Evolutionary conservation across 92 coral and sea anemone genomes (phyloP), one percentile per base, ranked within the genome.

Genomic region (Umimayanthus kanabou): DNA sequence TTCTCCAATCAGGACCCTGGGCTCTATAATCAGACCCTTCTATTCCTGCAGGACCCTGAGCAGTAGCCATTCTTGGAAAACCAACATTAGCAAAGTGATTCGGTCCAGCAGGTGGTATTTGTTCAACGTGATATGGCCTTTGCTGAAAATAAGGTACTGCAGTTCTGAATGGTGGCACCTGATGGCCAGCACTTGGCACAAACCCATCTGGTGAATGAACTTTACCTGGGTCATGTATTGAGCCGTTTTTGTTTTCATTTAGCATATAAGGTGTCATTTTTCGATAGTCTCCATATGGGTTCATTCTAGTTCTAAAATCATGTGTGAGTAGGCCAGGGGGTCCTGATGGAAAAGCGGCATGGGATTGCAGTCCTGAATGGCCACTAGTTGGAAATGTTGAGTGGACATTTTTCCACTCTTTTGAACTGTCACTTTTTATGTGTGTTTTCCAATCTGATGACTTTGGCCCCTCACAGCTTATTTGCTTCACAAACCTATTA

Each of bases 221-320:
- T 22, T 26, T 83, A 13, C 28, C 11, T 25, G 75, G 77, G 42
- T 82, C 58, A 15, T 82, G 77, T 26, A 16, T 67, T 67, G 86
- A 82, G 0, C 2, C 11, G 8, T 73, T 14, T 7, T 3, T 29
- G 77, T 73, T 73, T 73, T 73, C 42, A 73, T 73, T 30, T 14
- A 5, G 77, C 77, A 73, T 33, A 81, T 43, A 25, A 1, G 86
- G 86, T 82, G 86, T 29, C n/a, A 67, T 25, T 69, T 82, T 82
- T 2, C 76, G 42, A 50, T 25, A 73, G 25, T 37, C 66, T 25
- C 26, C 22, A 69, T 14, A 53, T 83, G 87, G 87, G 45, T 83
- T 70, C 87, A 70, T 83, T 45, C 28, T 82, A 40, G 77, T 67
- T 67, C 10, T 49, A 66, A 67, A 82, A 67, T 40, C 86, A 42